Evolutionary conservation across 2,113 vertebrate genomes (phyloP).

Genomic region (Desmodus rotundus): DNA sequence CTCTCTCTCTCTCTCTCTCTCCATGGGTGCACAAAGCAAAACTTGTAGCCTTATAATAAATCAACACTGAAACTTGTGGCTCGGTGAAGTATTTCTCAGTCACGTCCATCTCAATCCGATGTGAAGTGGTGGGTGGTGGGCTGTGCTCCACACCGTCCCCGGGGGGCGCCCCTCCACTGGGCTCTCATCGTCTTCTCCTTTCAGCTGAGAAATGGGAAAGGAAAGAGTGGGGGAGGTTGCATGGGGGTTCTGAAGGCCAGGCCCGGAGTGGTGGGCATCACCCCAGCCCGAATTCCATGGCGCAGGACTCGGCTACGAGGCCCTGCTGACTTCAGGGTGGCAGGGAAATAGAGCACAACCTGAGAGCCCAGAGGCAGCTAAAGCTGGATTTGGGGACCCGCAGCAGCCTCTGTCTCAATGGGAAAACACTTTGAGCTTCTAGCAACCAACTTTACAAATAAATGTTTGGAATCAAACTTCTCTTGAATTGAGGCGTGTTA

Average conservation of each 20-base stretch:
- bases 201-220: neutral
- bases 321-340: neutral
- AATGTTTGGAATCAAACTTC: neutral
- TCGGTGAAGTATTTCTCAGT: neutral
- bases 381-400: neutral
- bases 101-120: neutral
- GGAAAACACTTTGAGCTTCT: neutral
- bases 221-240: neutral
- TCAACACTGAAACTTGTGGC: neutral
- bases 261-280: neutral
- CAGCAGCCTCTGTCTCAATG: neutral
- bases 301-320: neutral
- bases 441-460: neutral
- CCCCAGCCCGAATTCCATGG: neutral
- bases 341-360: fast-evolving
- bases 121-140: neutral
- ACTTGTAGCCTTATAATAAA: neutral
- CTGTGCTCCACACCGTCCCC: neutral
- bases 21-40: neutral
- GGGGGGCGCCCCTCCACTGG: neutral
- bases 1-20: neutral
- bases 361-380: too few relatives aligned
- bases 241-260: neutral
- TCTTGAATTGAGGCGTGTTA: neutral
- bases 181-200: neutral